A percentile compares a stretch with the other conserved stretches of the same genome.
Evolutionary conservation across 2,797 vertebrate species (phyloP).

Genomic region (Halcyon leucocephala): DNA sequence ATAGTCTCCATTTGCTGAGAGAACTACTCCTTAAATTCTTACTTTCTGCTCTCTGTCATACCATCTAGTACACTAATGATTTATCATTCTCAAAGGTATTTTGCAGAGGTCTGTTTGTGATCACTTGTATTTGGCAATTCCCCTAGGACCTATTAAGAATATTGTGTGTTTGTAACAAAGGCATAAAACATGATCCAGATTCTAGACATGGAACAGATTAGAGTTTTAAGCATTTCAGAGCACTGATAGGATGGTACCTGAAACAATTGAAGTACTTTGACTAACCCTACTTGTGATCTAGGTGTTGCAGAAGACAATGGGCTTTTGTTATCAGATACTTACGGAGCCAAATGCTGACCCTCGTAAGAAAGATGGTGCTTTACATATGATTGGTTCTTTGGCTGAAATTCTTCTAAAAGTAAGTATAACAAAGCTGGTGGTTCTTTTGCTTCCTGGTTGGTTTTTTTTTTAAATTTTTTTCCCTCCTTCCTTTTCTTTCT

Average conservation of each 20-base stretch:
- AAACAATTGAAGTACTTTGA: neutral
- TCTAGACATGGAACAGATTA: neutral
- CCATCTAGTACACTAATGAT: neutral
- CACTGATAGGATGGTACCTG: neutral
- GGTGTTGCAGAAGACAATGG: constrained; percentile 99
- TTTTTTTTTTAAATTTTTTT: neutral
- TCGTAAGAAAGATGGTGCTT: constrained; percentile 97
- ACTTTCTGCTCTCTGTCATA: neutral
- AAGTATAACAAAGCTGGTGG: neutral
- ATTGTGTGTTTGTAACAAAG: neutral
- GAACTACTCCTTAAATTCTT: neutral
- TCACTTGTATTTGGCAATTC: neutral
- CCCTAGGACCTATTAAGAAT: neutral
- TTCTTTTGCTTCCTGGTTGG: neutral
- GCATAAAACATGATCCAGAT: neutral
- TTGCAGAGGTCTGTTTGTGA: neutral
- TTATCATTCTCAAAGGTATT: neutral
- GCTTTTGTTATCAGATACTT: constrained; percentile 98
- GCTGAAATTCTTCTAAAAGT: constrained; percentile 98
- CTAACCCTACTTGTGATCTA: constrained; percentile 59
- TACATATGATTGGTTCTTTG: constrained; percentile 98
- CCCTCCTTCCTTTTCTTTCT: neutral
- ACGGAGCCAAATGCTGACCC: constrained; percentile 93
- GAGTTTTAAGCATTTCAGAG: neutral
- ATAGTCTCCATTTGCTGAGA: neutral